These are phyloP conservation scores for Mohoua ochrocephala DNA, from an alignment of 2,113 vertebrate genomes.

Conservation along the genomic window DNA sequence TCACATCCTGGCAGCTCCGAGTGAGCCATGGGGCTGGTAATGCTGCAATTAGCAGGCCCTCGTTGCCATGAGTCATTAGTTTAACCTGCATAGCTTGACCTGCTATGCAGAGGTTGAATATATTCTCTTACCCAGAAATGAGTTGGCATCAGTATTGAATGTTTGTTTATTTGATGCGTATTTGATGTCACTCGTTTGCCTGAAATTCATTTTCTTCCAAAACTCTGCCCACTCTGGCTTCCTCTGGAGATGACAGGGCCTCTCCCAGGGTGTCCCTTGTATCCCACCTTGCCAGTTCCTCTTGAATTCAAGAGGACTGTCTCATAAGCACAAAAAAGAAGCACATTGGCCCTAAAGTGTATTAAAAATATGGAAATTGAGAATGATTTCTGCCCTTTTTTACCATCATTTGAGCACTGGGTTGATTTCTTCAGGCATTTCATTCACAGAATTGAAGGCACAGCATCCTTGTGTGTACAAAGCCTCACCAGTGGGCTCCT, in stretches of 20 bases:
- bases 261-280: neutral
- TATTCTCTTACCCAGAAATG: neutral
- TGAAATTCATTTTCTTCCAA: neutral
- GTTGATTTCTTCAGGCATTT: neutral
- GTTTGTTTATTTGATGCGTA: neutral
- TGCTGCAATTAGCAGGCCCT: neutral
- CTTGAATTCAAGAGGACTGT: neutral
- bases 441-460: neutral
- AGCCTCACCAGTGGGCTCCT: neutral
- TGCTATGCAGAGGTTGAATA: neutral
- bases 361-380: neutral
- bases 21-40: fast-evolving
- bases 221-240: neutral
- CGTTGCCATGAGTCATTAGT: fast-evolving
- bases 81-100: neutral
- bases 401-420: neutral
- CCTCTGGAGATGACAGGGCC: neutral
- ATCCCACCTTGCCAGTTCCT: neutral
- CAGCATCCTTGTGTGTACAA: neutral
- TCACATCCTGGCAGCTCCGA: neutral
- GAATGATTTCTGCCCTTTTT: neutral
- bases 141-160: neutral
- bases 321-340: neutral
- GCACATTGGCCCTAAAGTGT: neutral
- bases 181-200: neutral